Percentiles rank a stretch among this genome's conserved stretches.
phyloP scores from a whole-genome alignment of 2,113 vertebrate species.

The Bambusicola thoracicus region DNA sequence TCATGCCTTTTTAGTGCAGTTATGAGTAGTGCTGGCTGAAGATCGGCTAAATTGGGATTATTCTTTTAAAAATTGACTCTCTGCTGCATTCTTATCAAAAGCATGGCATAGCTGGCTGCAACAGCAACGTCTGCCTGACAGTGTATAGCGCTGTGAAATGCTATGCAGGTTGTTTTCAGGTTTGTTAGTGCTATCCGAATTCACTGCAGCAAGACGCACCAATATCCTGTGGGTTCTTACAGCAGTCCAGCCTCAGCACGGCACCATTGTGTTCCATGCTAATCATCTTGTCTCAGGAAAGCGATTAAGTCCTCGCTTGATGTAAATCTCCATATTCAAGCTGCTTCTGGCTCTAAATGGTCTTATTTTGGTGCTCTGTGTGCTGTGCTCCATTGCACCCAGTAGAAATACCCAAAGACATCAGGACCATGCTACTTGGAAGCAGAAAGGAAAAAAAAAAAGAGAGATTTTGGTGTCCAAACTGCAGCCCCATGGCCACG shows the following conservation, averaged over 20 bases:
- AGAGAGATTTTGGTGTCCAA: not conserved
- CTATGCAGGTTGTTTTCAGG: accelerated
- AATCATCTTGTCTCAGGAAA: not conserved
- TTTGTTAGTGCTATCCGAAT: accelerated
- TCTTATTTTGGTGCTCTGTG: not conserved
- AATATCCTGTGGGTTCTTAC: accelerated
- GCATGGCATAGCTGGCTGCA: not conserved
- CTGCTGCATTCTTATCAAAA: not conserved
- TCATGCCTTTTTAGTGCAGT: not conserved
- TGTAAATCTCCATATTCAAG: not conserved
- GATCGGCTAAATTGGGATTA: not conserved
- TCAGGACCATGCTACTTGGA: not conserved
- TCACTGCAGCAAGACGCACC: not conserved
- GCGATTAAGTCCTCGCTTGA: not conserved
- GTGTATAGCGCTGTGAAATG: not conserved
- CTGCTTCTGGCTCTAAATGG: not conserved
- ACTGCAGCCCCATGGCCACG: not conserved
- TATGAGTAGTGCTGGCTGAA: not conserved
- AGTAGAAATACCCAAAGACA: not conserved
- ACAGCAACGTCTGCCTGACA: not conserved
- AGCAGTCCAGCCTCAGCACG: not conserved
- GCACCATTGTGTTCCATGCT: not conserved
- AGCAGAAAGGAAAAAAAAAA: not conserved
- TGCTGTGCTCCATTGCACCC: not conserved
- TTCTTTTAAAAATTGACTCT: not conserved